Conservation (phyloP, 2,113 vertebrate species). For the Alectura lathami region DNA sequence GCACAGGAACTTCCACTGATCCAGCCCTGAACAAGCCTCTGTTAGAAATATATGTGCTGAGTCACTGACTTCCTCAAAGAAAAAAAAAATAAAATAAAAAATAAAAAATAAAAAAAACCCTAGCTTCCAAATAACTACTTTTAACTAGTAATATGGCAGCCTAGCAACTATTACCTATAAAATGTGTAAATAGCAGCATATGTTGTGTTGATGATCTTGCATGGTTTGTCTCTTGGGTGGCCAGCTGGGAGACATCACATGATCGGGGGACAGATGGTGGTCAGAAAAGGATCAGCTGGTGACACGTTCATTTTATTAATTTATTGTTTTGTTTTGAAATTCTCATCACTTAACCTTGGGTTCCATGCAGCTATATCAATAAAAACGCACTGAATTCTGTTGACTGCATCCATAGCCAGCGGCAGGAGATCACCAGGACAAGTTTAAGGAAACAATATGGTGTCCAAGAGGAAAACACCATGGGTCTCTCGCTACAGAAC, state of each 20-base stretch:
- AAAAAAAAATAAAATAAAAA: neutral
- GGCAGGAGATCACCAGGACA: neutral
- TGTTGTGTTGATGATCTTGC: slow-evolving; percentile 58
- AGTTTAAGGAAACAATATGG: neutral
- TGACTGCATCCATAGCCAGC: neutral
- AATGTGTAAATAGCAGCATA: slow-evolving; percentile 67
- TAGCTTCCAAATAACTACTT: slow-evolving; percentile 37
- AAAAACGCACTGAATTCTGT: neutral
- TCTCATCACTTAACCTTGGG: slow-evolving; percentile 43
- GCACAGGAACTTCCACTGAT: neutral
- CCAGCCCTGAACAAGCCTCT: neutral
- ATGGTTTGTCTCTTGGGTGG: slow-evolving; percentile 62
- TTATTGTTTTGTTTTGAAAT: slow-evolving; percentile 50
- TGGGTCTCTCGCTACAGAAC: fast-evolving
- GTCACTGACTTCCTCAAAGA: slow-evolving; percentile 31
- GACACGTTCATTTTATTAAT: slow-evolving; percentile 65
- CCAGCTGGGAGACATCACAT: slow-evolving; percentile 70
- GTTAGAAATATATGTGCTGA: slow-evolving; percentile 50
- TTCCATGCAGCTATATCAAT: neutral
- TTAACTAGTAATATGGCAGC: slow-evolving; percentile 40
- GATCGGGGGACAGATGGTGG: slow-evolving; percentile 73
- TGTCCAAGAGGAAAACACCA: neutral
- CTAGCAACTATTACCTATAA: slow-evolving; percentile 66
- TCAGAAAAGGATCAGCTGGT: slow-evolving; percentile 68
- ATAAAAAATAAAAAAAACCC: neutral